A percentile compares a stretch with the other conserved stretches of the same genome.
Evolutionary conservation across 2,888 invertebrate species (phyloP).

Genomic region (Protophormia terraenovae): DNA sequence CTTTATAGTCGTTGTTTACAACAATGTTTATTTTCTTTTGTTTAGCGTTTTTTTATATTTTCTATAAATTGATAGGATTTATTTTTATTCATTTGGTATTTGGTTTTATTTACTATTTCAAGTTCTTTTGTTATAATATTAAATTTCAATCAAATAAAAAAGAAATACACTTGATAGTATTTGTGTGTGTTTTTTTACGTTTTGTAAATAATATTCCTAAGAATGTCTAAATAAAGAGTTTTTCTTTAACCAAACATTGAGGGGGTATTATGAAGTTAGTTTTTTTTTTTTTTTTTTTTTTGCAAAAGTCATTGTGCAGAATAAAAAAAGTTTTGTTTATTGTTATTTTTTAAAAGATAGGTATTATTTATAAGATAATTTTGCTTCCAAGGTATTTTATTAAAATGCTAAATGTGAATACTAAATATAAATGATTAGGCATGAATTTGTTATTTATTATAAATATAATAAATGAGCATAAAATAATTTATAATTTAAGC

Average conservation of each 20-base stretch:
- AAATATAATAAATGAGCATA: background rate
- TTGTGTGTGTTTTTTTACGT: background rate
- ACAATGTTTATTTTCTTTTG: constrained; percentile 31
- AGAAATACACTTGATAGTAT: background rate
- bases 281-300: too few relatives aligned
- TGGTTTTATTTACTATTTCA: background rate
- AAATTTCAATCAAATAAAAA: constrained; percentile 47
- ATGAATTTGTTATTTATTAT: background rate
- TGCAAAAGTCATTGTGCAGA: too few relatives aligned
- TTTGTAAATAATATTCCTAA: background rate
- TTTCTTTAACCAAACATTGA: background rate
- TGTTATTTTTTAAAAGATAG: background rate
- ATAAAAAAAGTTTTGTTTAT: background rate
- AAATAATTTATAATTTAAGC: background rate
- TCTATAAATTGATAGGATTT: constrained; percentile 42
- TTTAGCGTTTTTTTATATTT: background rate
- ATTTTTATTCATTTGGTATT: constrained; percentile 18
- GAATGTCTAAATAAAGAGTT: background rate
- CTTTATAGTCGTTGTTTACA: constrained; percentile 2
- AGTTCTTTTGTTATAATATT: constrained; percentile 59
- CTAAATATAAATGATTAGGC: background rate
- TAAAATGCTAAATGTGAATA: too few relatives aligned
- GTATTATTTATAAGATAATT: background rate
- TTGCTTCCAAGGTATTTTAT: constrained; percentile 35
- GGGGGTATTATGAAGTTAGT: background rate